Evolutionary conservation across 2,888 invertebrate genomes (phyloP), one percentile per base, ranked within the genome.

Genomic region (Tenodera sinensis): DNA sequence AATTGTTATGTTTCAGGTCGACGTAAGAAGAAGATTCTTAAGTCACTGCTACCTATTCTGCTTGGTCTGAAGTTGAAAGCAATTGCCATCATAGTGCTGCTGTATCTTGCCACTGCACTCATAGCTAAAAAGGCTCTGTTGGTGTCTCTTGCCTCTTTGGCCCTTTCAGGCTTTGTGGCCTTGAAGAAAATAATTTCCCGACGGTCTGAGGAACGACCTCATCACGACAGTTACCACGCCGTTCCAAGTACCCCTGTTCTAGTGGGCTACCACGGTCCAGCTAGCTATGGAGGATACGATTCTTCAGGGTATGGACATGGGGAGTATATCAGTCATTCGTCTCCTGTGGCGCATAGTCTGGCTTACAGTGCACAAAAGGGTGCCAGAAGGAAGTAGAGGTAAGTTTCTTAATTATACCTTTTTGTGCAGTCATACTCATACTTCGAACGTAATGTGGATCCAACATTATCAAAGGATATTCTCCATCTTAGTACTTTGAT

Each of bases 111-210:
- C 87, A 94, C 95, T 91, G 94, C 94, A 85, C 92, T 96, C 90
- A 92, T 96, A 91, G 96, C 96, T 91, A 96, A 96, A 93, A 96
- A 96, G 92, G 96, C 96, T 88, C 93, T 96, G 91, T 92, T 95
- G 91, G 94, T 94, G 2, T 95, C 95, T 12, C 92, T 95, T 89
- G 93, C 95, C 90, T 95, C 96, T 4, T 93, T 96, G 91, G 94
- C 95, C 91, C 93, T 96, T 91, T 95, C 95, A 30, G 93, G 94
- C 88, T 95, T 95, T 93, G 92, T 94, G 90, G 93, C 93, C 2
- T 90, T 94, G 27, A 93, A 91, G 89, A 91, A 92, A 88, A 92
- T 93, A 84, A 92, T 93, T 91, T 91, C 91, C 91, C 92, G 91
- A 15, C 91, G 92, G 83, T 86, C 89, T 83, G 90, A 90, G n/a